Conservation (phyloP, 2,888 invertebrate species). For the Aleiodes leptofemur region DNA sequence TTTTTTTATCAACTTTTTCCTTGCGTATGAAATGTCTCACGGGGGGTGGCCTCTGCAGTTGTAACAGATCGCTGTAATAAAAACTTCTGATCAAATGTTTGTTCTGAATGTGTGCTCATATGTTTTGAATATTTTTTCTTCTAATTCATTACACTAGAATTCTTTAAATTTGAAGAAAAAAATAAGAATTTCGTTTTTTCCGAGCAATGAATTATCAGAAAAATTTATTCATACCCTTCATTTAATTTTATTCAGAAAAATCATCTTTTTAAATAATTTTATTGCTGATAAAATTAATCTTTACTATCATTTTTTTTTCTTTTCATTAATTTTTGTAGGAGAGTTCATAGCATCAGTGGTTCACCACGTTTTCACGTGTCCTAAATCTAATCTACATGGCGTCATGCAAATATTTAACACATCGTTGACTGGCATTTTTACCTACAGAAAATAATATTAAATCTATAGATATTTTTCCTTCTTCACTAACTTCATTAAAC, state of each 20-base stretch:
- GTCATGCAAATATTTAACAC: conserved; percentile 31
- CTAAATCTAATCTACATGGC: conserved; percentile 33
- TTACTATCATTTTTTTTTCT: conserved; percentile 28
- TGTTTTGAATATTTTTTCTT: background rate
- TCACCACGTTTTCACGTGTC: conserved; percentile 37
- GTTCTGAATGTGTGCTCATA: background rate
- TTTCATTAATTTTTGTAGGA: conserved; percentile 53
- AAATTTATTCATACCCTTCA: no score
- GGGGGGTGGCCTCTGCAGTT: background rate
- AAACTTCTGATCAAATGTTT: background rate
- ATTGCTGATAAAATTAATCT: conserved; percentile 12
- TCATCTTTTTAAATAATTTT: no score
- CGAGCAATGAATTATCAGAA: no score
- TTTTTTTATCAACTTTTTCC: background rate
- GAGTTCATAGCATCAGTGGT: conserved; percentile 54
- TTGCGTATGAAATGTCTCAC: background rate
- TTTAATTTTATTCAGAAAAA: no score
- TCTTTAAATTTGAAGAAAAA: no score
- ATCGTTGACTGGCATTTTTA: conserved; percentile 7
- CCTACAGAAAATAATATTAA: background rate
- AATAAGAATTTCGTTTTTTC: no score
- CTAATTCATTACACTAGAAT: no score
- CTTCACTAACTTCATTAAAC: conserved; percentile 18
- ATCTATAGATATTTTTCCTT: background rate
- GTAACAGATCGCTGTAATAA: conserved; percentile 3